A percentile compares a stretch with the other conserved stretches of the same genome.
Conservation (phyloP, 1,140 invertebrate genomes). For the Drosophila subobscura region DNA sequence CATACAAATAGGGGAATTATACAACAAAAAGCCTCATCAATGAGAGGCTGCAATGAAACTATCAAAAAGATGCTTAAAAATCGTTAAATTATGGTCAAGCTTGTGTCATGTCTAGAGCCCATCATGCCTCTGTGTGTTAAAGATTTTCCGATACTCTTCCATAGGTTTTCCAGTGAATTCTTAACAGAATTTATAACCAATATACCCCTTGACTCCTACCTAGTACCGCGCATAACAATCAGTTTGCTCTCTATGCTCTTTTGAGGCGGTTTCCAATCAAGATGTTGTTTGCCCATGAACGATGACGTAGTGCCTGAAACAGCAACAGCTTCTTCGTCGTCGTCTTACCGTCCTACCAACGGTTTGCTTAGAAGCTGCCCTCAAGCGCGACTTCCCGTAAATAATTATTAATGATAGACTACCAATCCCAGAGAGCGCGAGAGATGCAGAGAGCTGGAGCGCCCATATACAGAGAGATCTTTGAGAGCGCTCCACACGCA, state of each 20-base stretch:
- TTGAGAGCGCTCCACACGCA: constrained; percentile 20
- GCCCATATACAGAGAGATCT: not conserved
- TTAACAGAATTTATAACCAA: not conserved
- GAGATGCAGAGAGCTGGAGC: constrained; percentile 1
- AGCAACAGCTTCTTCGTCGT: constrained; percentile 24
- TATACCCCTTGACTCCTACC: too few species aligned
- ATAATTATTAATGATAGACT: constrained; percentile 67
- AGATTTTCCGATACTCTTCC: too few species aligned
- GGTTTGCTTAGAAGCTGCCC: constrained; percentile 30
- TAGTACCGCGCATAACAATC: too few species aligned
- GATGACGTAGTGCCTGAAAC: constrained; percentile 34
- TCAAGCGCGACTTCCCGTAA: constrained; percentile 36
- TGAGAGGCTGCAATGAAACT: too few species aligned
- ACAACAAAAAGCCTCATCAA: too few species aligned
- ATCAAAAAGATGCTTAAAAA: too few species aligned
- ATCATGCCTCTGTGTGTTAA: too few species aligned
- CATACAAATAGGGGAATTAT: too few species aligned
- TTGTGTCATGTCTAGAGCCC: too few species aligned
- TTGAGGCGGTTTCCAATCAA: constrained; percentile 12
- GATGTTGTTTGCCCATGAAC: constrained; percentile 25
- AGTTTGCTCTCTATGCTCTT: not conserved
- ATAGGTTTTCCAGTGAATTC: too few species aligned
- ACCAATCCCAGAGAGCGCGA: constrained; percentile 15
- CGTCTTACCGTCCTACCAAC: not conserved
- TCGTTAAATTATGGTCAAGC: too few species aligned